Evolutionary conservation across 2,888 invertebrate species (phyloP).

Genomic region (Aspidiotus destructor): DNA sequence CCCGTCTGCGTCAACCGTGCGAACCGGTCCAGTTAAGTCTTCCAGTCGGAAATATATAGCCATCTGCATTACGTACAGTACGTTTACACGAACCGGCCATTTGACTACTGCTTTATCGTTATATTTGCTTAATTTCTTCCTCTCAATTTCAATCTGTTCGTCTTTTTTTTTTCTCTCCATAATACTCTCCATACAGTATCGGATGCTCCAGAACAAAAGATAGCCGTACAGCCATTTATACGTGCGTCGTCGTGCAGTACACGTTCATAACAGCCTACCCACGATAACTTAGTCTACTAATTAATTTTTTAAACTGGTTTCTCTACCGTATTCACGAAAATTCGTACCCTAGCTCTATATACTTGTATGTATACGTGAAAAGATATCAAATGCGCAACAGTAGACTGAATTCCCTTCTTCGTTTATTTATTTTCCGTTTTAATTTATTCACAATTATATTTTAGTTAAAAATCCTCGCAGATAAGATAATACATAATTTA

Average conservation of each 20-base stretch:
- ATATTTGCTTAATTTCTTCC: not conserved
- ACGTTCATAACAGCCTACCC: constrained; percentile 3
- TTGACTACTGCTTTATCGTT: not conserved
- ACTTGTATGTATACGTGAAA: not conserved
- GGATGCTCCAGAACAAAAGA: too few relatives aligned
- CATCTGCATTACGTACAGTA: constrained; percentile 4
- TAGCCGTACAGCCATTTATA: too few relatives aligned
- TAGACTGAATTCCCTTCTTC: not conserved
- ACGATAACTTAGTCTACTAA: not conserved
- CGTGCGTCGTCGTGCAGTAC: not conserved
- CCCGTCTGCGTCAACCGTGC: constrained; percentile 7
- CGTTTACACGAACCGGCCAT: constrained; percentile 1
- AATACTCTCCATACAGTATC: too few relatives aligned
- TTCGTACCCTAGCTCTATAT: not conserved
- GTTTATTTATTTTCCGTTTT: constrained; percentile 1
- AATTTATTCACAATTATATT: not conserved
- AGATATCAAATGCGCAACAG: not conserved
- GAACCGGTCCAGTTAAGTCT: constrained; percentile 23
- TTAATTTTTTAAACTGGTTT: constrained; percentile 4
- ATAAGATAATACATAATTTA: constrained; percentile 9
- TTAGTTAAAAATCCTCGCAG: not conserved
- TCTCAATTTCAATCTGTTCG: not conserved
- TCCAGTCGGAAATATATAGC: constrained; percentile 27
- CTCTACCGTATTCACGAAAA: not conserved
- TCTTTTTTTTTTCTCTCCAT: too few relatives aligned